Evolutionary conservation across 2,888 invertebrate species (phyloP).

Genomic region (Lasioglossum calceatum): DNA sequence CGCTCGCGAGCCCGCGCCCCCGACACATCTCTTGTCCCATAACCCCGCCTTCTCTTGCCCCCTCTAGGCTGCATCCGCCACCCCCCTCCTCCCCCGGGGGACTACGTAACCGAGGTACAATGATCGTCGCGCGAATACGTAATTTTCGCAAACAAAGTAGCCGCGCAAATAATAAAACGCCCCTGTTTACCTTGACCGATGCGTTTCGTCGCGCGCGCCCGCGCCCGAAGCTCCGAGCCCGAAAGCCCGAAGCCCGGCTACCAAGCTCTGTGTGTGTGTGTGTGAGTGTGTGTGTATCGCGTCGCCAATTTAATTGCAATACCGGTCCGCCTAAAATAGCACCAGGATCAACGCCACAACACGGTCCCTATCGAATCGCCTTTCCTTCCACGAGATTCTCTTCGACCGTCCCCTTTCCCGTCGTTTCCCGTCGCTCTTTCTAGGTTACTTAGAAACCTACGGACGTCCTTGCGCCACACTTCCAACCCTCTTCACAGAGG

Average conservation of each 20-base stretch:
- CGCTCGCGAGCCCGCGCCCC: conserved; percentile 11
- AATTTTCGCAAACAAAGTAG: conserved; percentile 84
- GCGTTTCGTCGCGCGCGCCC: conserved; percentile 55
- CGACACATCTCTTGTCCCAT: conserved; percentile 58
- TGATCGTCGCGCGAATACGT: conserved; percentile 83
- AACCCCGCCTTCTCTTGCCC: conserved; percentile 59
- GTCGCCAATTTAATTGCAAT: conserved; percentile 77
- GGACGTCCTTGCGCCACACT: neutral
- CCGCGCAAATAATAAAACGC: conserved; percentile 83
- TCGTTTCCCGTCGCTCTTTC: neutral
- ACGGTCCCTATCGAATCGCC: neutral
- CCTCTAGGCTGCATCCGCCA: conserved; percentile 41
- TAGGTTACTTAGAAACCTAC: conserved; percentile 8
- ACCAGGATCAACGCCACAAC: conserved; percentile 29
- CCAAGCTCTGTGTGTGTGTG: neutral
- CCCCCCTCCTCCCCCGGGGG: conserved; percentile 29
- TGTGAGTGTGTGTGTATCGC: conserved; percentile 49
- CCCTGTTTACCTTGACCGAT: conserved; percentile 80
- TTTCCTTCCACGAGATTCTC: conserved; percentile 3
- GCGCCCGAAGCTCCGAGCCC: neutral
- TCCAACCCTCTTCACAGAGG: conserved; percentile 25
- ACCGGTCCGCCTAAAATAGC: conserved; percentile 59
- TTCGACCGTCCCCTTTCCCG: neutral
- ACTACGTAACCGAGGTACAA: conserved; percentile 81
- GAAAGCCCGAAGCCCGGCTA: neutral